A percentile compares a stretch with the other conserved stretches of the same genome.
Conservation (phyloP, 2,113 vertebrate genomes). For the Corythornis madagascariensis region DNA sequence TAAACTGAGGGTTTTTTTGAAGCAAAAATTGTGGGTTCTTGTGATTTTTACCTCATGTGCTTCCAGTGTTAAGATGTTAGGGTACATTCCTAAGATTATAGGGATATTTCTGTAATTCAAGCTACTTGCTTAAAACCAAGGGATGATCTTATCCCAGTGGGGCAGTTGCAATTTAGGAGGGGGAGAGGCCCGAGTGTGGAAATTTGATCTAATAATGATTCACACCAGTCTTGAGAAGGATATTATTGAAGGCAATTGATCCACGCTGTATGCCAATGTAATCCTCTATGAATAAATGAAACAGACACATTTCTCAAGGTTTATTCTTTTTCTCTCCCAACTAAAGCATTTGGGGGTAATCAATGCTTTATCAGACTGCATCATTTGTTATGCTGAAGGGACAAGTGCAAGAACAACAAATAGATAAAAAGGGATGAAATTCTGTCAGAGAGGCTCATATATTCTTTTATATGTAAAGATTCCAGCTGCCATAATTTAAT, state of each 20-base stretch:
- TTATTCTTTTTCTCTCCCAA: not conserved
- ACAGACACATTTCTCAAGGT: not conserved
- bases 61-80: not conserved
- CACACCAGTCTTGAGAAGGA: not conserved
- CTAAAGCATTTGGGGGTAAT: not conserved
- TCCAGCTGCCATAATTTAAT: slow-evolving; percentile 29
- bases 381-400: not conserved
- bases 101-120: not conserved
- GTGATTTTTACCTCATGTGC: not conserved
- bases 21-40: not conserved
- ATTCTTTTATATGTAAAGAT: not conserved
- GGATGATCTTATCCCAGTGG: not conserved
- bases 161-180: not conserved
- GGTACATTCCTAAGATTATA: not conserved
- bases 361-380: not conserved
- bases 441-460: not conserved
- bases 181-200: not conserved
- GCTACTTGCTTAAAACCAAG: not conserved
- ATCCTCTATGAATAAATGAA: not conserved
- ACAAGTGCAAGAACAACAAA: slow-evolving; percentile 1
- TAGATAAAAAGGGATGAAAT: not conserved
- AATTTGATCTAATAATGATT: not conserved
- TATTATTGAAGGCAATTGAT: not conserved
- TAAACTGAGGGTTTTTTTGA: not conserved
- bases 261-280: not conserved